Percentiles rank a stretch among this genome's conserved stretches.
Conservation (phyloP, 1,140 invertebrate genomes). For the Vanessa atalanta region DNA sequence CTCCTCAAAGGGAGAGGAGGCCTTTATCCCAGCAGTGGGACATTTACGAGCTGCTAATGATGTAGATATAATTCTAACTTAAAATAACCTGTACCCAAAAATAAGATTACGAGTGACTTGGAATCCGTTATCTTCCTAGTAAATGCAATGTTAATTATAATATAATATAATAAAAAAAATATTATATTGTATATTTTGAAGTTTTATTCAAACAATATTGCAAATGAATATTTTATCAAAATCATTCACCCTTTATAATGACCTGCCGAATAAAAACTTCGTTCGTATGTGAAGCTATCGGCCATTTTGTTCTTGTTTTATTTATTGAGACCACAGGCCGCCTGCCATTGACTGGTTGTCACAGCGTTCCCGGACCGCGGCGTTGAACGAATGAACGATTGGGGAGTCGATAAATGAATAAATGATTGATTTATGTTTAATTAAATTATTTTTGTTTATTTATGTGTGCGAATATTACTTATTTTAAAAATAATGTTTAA, state of each 20-base stretch:
- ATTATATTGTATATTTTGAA: background rate
- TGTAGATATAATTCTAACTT: too few relatives aligned
- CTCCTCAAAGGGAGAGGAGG: too few relatives aligned
- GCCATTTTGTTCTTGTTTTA: slow-evolving; percentile 15
- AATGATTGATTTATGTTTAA: background rate
- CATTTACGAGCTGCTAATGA: too few relatives aligned
- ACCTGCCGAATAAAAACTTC: slow-evolving; percentile 4
- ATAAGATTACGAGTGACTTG: too few relatives aligned
- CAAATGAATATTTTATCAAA: slow-evolving; percentile 10
- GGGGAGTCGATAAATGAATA: background rate
- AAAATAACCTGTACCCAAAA: too few relatives aligned
- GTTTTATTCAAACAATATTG: background rate
- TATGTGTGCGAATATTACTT: background rate
- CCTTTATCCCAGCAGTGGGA: too few relatives aligned
- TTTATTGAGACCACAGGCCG: slow-evolving; percentile 1
- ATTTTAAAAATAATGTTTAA: too few relatives aligned
- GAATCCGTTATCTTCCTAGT: too few relatives aligned
- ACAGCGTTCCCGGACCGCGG: slow-evolving; percentile 4
- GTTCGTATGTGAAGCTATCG: background rate
- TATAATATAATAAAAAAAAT: too few relatives aligned
- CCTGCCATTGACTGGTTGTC: slow-evolving; percentile 12
- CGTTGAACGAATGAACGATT: slow-evolving; percentile 1
- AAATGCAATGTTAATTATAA: too few relatives aligned
- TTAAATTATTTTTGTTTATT: background rate
- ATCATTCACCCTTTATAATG: slow-evolving; percentile 1